phyloP scores from a whole-genome alignment of 2,888 invertebrate genomes.

The Cantharis flavilabris region DNA sequence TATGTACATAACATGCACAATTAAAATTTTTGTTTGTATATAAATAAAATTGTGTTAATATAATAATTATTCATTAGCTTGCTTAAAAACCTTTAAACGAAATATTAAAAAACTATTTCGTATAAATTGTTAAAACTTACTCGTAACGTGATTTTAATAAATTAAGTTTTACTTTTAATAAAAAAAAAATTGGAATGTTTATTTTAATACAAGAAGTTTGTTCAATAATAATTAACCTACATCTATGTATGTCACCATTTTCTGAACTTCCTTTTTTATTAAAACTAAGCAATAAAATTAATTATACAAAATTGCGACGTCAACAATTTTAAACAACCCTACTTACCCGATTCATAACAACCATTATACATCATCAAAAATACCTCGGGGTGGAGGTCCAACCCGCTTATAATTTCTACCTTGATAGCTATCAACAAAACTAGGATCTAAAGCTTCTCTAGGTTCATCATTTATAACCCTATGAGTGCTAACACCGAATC shows the following conservation, averaged over 20 bases:
- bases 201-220: not conserved
- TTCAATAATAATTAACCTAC: not conserved
- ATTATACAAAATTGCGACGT: not conserved
- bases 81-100: not conserved
- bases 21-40: not conserved
- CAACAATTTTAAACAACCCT: not conserved
- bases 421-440: slow-evolving; percentile 52
- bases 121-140: not conserved
- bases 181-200: not conserved
- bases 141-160: not conserved
- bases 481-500: slow-evolving; percentile 70
- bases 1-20: not conserved
- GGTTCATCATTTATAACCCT: slow-evolving; percentile 52
- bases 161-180: not conserved
- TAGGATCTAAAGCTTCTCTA: slow-evolving; percentile 49
- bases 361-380: slow-evolving; percentile 80
- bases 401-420: slow-evolving; percentile 56
- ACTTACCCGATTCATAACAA: not conserved
- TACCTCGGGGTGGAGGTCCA: slow-evolving; percentile 74
- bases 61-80: not conserved
- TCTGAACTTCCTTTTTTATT: not conserved
- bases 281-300: not conserved
- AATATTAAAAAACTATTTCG: not conserved
- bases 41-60: not conserved
- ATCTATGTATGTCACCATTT: not conserved